A percentile compares a stretch with the other conserved stretches of the same genome.
These are phyloP conservation scores for Rhodophaea formosa DNA, from an alignment of 2,888 invertebrate species.

Conservation along the genomic window DNA sequence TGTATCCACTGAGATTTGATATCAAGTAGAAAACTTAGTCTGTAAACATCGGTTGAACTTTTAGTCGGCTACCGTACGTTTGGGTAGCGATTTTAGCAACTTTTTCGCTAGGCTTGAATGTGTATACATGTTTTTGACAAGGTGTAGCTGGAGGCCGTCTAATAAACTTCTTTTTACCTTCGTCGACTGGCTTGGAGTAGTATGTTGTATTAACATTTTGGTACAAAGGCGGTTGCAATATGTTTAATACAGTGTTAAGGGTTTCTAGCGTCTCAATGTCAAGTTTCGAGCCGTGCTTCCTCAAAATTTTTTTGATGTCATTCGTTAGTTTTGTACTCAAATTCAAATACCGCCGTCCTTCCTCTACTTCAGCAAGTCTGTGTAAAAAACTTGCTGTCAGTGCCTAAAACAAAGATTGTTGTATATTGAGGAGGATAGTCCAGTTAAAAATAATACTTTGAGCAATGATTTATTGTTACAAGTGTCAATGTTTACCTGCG, in stretches of 20 bases:
- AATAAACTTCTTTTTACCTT: conserved; percentile 52
- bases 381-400: conserved; percentile 51
- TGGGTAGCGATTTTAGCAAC: conserved; percentile 27
- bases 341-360: conserved; percentile 65
- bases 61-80: conserved; percentile 19
- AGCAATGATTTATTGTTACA: background rate
- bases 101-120: conserved; percentile 26
- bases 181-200: conserved; percentile 51
- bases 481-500: conserved; percentile 44
- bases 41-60: conserved; percentile 4
- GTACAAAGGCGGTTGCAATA: conserved; percentile 46
- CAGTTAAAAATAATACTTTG: background rate
- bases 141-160: conserved; percentile 22
- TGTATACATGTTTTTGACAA: conserved; percentile 24
- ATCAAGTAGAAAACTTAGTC: conserved; percentile 1
- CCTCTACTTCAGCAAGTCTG: conserved; percentile 58
- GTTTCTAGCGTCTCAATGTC: conserved; percentile 45
- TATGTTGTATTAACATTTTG: conserved; percentile 43
- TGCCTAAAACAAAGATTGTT: conserved; percentile 37
- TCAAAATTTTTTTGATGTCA: conserved; percentile 59
- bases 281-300: conserved; percentile 46
- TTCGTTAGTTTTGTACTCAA: conserved; percentile 62
- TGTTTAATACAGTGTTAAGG: conserved; percentile 49
- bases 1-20: background rate
- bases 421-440: background rate